These are phyloP conservation scores for Brachionus plicatilis DNA, from an alignment of 1,140 invertebrate genomes.

Conservation along the genomic window DNA sequence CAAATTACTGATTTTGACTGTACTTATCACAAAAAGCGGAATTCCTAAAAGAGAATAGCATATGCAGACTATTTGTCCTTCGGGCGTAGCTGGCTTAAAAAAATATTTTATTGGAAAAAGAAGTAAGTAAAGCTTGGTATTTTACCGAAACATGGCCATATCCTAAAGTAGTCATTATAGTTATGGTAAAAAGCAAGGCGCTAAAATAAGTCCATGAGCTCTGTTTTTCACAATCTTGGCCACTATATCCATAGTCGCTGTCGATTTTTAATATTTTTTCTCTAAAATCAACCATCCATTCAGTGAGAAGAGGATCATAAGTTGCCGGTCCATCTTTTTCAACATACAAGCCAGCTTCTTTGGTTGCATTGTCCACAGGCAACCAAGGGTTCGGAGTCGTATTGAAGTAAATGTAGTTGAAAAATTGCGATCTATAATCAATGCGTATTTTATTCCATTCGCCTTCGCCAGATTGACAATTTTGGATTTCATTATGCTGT, in stretches of 20 bases:
- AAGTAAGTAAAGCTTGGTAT: background rate
- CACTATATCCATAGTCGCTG: background rate
- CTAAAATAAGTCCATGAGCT: slow-evolving; percentile 19
- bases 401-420: slow-evolving; percentile 40
- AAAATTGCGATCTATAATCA: background rate
- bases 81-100: slow-evolving; percentile 29
- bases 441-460: background rate
- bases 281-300: background rate
- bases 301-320: background rate
- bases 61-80: slow-evolving; percentile 39
- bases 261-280: background rate
- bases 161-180: slow-evolving; percentile 6
- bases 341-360: background rate
- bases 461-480: slow-evolving; percentile 34
- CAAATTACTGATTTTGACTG: slow-evolving; percentile 1
- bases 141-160: slow-evolving; percentile 36
- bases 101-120: background rate
- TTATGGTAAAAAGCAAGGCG: slow-evolving; percentile 36
- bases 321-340: background rate
- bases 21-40: slow-evolving; percentile 23
- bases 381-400: slow-evolving; percentile 26
- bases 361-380: slow-evolving; percentile 29
- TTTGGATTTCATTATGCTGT: slow-evolving; percentile 63
- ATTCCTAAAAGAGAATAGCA: slow-evolving; percentile 32
- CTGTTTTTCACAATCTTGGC: slow-evolving; percentile 37